Evolutionary conservation across 2,113 vertebrate species (phyloP).

Genomic region (Arothron firmamentum): DNA sequence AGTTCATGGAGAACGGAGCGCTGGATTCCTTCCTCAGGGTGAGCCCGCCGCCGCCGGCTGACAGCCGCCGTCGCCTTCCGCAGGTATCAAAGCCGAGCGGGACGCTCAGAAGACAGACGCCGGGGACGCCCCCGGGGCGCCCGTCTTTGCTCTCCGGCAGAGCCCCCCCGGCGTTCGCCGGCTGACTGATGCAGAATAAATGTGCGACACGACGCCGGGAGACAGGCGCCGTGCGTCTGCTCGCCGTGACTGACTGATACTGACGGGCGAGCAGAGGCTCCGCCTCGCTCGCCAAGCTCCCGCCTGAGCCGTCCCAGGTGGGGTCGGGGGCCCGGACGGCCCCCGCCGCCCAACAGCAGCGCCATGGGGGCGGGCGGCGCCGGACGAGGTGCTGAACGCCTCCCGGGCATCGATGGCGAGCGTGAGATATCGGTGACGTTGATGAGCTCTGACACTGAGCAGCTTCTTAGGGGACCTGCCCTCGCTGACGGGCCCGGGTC

Average conservation of each 20-base stretch:
- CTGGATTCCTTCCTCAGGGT: slow-evolving; percentile 97
- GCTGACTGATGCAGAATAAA: slow-evolving; percentile 68
- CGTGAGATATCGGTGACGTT: not conserved
- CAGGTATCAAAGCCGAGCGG: slow-evolving; percentile 41
- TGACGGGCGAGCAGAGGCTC: slow-evolving; percentile 48
- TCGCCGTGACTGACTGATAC: slow-evolving; percentile 64
- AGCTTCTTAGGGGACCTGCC: too few species aligned
- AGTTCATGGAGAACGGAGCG: slow-evolving; percentile 99
- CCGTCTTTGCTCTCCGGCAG: slow-evolving; percentile 52
- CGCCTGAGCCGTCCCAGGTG: too few species aligned
- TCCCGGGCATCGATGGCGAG: slow-evolving; percentile 11
- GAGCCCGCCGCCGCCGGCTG: slow-evolving; percentile 56
- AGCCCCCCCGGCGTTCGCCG: slow-evolving; percentile 57
- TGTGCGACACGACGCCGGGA: slow-evolving; percentile 58
- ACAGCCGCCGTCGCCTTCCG: slow-evolving; percentile 43
- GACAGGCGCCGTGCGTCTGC: slow-evolving; percentile 49
- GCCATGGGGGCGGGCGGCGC: too few species aligned
- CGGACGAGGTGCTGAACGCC: slow-evolving; percentile 25
- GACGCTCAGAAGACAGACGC: slow-evolving; percentile 39
- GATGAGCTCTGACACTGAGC: not conserved
- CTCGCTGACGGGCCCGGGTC: too few species aligned
- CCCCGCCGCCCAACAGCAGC: too few species aligned
- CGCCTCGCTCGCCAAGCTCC: too few species aligned
- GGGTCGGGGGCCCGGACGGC: slow-evolving; percentile 23
- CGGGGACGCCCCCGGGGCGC: slow-evolving; percentile 55